A percentile compares a stretch with the other conserved stretches of the same genome.
phyloP scores from a whole-genome alignment of 2,797 vertebrate genomes.

The Lepus oiostolus region DNA sequence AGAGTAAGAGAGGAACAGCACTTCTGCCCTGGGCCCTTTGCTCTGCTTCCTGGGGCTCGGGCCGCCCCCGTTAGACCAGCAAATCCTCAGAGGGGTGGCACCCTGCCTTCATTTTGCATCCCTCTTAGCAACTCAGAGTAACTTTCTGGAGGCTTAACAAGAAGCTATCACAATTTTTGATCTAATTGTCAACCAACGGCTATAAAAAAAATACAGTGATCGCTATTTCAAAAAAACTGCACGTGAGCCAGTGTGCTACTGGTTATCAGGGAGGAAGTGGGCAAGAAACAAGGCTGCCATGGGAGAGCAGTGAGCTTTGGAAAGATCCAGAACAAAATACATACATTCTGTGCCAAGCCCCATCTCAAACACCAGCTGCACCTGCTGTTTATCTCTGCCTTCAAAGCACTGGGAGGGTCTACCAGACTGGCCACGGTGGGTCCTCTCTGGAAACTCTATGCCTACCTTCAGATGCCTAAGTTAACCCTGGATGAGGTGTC shows the following conservation, averaged over 20 bases:
- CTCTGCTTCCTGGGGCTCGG: too few relatives aligned
- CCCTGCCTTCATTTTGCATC: not conserved
- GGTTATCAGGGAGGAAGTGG: not conserved
- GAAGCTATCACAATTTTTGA: not conserved
- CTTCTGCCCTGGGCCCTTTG: not conserved
- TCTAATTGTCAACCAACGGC: not conserved
- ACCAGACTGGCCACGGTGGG: not conserved
- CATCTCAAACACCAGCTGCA: not conserved
- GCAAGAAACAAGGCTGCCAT: fast-evolving
- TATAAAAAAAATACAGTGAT: not conserved
- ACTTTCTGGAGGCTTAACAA: not conserved
- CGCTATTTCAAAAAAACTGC: not conserved
- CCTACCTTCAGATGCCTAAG: not conserved
- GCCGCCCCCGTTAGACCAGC: fast-evolving
- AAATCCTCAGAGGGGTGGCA: not conserved
- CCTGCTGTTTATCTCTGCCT: not conserved
- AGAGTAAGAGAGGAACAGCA: fast-evolving
- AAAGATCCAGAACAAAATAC: not conserved
- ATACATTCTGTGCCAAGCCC: not conserved
- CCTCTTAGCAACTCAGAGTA: not conserved
- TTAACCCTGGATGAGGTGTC: not conserved
- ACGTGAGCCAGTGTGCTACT: not conserved
- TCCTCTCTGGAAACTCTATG: not conserved
- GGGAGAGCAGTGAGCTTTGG: too few relatives aligned
- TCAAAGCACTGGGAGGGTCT: not conserved